These are phyloP conservation scores for Chanos chanos DNA, from an alignment of 2,797 vertebrate species.

Conservation along the genomic window DNA sequence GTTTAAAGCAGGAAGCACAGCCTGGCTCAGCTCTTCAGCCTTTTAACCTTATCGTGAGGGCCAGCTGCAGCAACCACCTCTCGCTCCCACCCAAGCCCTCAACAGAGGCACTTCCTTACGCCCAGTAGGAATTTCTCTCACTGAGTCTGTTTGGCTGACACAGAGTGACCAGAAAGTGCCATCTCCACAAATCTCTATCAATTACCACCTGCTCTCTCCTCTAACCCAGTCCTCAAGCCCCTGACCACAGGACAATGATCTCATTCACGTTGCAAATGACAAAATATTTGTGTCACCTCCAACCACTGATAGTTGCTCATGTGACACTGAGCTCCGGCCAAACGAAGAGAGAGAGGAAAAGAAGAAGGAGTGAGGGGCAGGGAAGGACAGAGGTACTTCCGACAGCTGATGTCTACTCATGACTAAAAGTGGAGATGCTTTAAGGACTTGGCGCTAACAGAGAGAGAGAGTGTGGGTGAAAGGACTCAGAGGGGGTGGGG, in stretches of 20 bases:
- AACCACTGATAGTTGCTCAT: constrained; percentile 36
- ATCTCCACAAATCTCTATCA: no score
- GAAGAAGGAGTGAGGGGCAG: neutral
- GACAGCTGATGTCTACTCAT: no score
- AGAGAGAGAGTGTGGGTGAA: neutral
- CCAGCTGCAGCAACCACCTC: constrained; percentile 28
- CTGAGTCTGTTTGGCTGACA: no score
- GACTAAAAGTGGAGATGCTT: no score
- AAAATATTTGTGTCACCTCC: constrained; percentile 51
- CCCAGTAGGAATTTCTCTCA: no score
- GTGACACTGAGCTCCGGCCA: constrained; percentile 41
- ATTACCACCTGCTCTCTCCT: no score
- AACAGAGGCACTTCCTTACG: constrained; percentile 14
- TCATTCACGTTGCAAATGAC: constrained; percentile 50
- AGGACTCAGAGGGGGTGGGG: neutral
- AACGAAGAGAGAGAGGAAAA: neutral
- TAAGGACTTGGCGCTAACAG: no score
- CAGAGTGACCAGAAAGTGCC: no score
- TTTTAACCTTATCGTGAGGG: constrained; percentile 27
- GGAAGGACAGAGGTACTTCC: no score
- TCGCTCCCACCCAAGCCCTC: neutral
- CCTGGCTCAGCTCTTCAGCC: constrained; percentile 1
- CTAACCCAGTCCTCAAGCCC: neutral
- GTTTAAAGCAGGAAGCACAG: constrained; percentile 7
- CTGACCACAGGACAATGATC: constrained; percentile 50